Evolutionary conservation across 2,888 invertebrate genomes (phyloP), one percentile per base, ranked within the genome.

Genomic region (Sympetrum striolatum): DNA sequence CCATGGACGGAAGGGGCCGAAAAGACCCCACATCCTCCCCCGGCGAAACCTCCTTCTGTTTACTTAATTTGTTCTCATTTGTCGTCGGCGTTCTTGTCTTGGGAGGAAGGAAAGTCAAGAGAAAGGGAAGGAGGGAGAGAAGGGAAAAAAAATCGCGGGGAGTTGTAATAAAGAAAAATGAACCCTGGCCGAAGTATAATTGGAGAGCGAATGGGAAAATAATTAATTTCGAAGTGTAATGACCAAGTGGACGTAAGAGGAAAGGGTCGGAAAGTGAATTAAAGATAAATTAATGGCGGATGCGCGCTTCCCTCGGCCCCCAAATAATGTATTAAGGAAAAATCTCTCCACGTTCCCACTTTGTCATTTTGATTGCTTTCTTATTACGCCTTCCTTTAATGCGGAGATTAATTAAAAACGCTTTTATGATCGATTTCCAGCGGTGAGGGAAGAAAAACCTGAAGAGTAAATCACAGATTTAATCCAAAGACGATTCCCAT

Each of bases 41-140:
- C 64, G 0, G 37, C 64, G 37, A 37, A 60, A 60, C n/a, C 60
- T 86, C 60, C 86, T 60, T 86, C 64, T 86, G 86, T 86, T 86
- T 86, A 64, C 86, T 86, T 86, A 86, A 86, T 86, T 86, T 86
- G 86, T 86, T 86, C 86, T 86, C 86, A 86, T 86, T 86, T 86
- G 86, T 86, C 86, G 60, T n/a, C 37, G 86, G 86, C 60, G 60
- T 35, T 22, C 58, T n/a, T 39, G 82, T 31, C 37, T 60, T 5
- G 60, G 22, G 37, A 35, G 12, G 86, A 37, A 12, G 8, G 86
- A 31, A 73, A 31, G 37, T 18, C n/a, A 60, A 35, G n/a, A n/a
- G n/a, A 18, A 35, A 2, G 35, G 8, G 53, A 14, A 25, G 22
- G 58, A 35, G 82, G 35, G 35, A n/a, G 39, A 39, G 44, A 81